These are phyloP conservation scores for Alectoris magna DNA, from an alignment of 2,797 vertebrate genomes.

Conservation along the genomic window DNA sequence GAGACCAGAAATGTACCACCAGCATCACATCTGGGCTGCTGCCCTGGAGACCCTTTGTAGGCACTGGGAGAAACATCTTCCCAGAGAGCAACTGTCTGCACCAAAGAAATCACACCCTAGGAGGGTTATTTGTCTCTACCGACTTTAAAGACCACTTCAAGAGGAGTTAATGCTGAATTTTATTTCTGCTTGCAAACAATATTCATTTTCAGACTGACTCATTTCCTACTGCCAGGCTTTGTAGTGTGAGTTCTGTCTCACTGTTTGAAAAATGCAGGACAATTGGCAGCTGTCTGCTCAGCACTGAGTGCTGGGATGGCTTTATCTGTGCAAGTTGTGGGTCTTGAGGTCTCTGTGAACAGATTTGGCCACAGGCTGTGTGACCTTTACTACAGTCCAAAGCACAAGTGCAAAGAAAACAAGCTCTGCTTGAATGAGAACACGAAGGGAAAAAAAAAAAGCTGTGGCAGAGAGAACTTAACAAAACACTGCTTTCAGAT, in stretches of 20 bases:
- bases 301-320: rapidly evolving
- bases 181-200: neutral
- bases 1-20: neutral
- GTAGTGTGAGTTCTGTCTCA: neutral
- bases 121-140: neutral
- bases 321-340: neutral
- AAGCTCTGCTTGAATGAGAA: neutral
- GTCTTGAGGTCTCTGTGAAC: neutral
- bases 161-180: neutral
- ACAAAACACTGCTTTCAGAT: neutral
- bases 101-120: neutral
- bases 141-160: neutral
- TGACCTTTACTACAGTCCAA: neutral
- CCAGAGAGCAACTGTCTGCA: neutral
- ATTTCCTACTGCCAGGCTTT: neutral
- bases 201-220: neutral
- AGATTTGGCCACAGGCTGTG: neutral
- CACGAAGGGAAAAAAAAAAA: neutral
- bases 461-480: neutral
- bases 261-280: neutral
- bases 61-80: neutral
- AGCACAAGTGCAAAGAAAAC: neutral
- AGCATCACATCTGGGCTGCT: neutral
- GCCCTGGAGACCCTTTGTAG: neutral
- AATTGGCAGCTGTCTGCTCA: neutral